A percentile compares a stretch with the other conserved stretches of the same genome.
Conservation (phyloP, 2,888 invertebrate genomes). For the Limnephilus marmoratus region DNA sequence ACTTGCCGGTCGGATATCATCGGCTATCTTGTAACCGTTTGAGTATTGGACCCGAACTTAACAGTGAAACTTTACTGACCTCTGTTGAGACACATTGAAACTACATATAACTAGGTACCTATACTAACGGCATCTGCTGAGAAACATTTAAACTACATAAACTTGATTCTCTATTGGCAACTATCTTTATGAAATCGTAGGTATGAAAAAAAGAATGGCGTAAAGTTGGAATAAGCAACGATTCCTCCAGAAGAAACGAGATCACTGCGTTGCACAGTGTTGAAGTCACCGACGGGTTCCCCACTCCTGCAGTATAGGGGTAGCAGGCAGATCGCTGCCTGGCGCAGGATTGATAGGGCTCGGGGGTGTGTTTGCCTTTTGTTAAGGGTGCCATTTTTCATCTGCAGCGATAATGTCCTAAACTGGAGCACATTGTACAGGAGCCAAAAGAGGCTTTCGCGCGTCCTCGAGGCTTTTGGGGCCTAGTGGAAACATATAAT, state of each 20-base stretch:
- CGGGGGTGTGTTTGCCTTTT: slow-evolving; percentile 30
- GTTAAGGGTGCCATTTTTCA: slow-evolving; percentile 29
- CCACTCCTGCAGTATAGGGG: not conserved
- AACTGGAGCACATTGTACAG: not conserved
- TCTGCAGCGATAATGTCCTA: slow-evolving; percentile 23
- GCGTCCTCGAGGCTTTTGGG: not conserved
- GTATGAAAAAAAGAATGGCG: no score
- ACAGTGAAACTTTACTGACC: no score
- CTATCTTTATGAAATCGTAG: no score
- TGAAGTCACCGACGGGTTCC: not conserved
- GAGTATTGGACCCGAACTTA: no score
- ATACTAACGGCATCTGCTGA: no score
- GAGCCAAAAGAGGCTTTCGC: not conserved
- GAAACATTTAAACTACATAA: no score
- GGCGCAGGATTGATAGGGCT: slow-evolving; percentile 10
- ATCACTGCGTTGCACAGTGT: not conserved
- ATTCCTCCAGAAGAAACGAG: not conserved
- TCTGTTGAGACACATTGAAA: no score
- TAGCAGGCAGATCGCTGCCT: not conserved
- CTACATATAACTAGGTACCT: no score
- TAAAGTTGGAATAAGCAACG: not conserved
- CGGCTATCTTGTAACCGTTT: no score
- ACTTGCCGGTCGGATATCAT: no score
- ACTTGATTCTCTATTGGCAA: no score
- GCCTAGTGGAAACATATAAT: not conserved